A percentile compares a stretch with the other conserved stretches of the same genome.
phyloP scores from a whole-genome alignment of 2,797 vertebrate genomes.

The Taeniopygia guttata region DNA sequence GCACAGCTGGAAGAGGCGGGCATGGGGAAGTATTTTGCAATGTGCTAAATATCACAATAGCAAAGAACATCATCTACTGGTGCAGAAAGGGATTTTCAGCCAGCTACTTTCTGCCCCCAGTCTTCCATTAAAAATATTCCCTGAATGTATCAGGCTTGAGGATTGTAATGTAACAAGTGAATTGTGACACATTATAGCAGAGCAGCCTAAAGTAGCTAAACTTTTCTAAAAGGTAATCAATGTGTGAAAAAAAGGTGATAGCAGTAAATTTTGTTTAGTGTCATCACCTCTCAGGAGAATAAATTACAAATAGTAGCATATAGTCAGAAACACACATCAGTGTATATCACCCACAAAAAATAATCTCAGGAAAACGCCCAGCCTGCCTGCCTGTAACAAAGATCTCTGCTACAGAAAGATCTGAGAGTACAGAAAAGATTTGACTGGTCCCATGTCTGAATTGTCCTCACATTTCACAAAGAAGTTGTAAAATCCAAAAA shows the following conservation, averaged over 20 bases:
- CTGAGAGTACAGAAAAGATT: not conserved
- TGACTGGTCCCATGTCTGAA: not conserved
- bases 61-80: not conserved
- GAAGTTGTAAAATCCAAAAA: not conserved
- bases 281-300: not conserved
- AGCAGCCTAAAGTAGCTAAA: not conserved
- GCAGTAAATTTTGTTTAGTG: not conserved
- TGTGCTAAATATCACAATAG: not conserved
- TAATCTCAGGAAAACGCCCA: not conserved
- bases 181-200: not conserved
- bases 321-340: not conserved
- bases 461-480: not conserved
- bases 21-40: not conserved
- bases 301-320: not conserved
- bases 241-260: not conserved
- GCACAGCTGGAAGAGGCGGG: not conserved
- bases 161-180: not conserved
- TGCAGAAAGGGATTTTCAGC: not conserved
- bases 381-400: not conserved
- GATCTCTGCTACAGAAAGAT: not conserved
- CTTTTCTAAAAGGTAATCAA: not conserved
- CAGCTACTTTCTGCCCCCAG: not conserved
- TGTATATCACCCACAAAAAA: not conserved
- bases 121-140: not conserved
- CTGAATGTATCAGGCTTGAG: not conserved